Conservation (phyloP, 2,797 vertebrate species). For the Neomorphus geoffroyi region DNA sequence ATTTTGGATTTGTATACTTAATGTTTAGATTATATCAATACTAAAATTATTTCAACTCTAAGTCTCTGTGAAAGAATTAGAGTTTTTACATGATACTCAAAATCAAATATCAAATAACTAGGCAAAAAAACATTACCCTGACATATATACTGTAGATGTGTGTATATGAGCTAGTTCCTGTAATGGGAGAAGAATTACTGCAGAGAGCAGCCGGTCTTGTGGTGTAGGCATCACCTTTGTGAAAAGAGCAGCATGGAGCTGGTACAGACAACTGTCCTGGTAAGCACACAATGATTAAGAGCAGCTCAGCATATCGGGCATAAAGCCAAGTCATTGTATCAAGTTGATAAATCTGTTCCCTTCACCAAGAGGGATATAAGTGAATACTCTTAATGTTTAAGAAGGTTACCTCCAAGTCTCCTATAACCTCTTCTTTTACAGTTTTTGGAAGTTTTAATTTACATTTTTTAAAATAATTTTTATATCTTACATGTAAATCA, state of each 20-base stretch:
- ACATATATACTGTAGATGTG: accelerated
- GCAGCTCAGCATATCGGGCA: neutral
- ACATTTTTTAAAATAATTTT: neutral
- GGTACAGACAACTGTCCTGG: neutral
- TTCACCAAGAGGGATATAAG: neutral
- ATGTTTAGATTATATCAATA: neutral
- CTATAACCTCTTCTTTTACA: neutral
- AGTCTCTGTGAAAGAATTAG: neutral
- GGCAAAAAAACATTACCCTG: neutral
- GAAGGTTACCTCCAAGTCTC: neutral
- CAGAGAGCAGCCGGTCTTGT: neutral
- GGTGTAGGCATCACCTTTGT: neutral
- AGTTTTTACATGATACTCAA: neutral
- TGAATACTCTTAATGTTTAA: neutral
- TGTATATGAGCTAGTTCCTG: neutral
- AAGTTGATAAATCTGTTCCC: neutral
- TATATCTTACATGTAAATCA: neutral
- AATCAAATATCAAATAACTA: neutral
- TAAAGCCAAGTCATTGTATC: neutral
- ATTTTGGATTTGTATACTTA: neutral
- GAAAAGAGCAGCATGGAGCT: accelerated
- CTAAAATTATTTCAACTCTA: neutral
- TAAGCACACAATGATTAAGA: neutral
- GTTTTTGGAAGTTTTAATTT: neutral
- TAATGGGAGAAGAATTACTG: neutral